Base-by-base conservation (phyloP, 1,140 invertebrate genomes). In the Helicoverpa zea region DNA sequence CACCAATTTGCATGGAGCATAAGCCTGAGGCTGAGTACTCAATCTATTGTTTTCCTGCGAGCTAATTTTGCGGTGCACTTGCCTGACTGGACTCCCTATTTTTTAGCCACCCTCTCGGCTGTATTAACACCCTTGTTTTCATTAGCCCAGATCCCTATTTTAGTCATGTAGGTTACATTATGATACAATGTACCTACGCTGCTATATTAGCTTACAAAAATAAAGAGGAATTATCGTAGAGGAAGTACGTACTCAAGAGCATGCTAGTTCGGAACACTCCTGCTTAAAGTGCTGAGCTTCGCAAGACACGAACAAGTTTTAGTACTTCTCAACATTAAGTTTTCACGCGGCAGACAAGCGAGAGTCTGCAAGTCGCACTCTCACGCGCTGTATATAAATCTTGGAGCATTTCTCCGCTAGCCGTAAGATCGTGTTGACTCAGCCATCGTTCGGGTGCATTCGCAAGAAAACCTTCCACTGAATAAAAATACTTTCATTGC, bases 271-370 rank as follows among this genome's bases (percentile, higher is more conserved):
- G 79, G 75, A 81, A 82, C 76, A 83, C 77, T 82, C 64, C 63
- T 59, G 83, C 81, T 83, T 84, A 82, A 88, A 85, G 66, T 85
- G 83, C 83, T 80, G 29, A 85, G 79, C 80, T 79, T 73, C 59
- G 56, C 75, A 80, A 64, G 82, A 90, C 80, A 84, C 73, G 85
- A 78, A 85, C 84, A 84, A 90, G 89, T 91, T 90, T 89, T 85
- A 87, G 82, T 87, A 86, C 85, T 91, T 84, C 68, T 85, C 63
- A 82, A 85, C 86, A 90, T 92, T 92, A 91, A 89, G 87, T 89
- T 92, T 91, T 91, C 87, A 92, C 81, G 86, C 81, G 79, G 30
- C 64, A 73, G 61, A 79, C 79, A 81, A 83, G 80, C 78, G 30
- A 75, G 72, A 70, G 63, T 51, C 35, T 70, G 29, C 23, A 49